Evolutionary conservation across 2,888 invertebrate genomes (phyloP).

Genomic region (Xestia xanthographa): DNA sequence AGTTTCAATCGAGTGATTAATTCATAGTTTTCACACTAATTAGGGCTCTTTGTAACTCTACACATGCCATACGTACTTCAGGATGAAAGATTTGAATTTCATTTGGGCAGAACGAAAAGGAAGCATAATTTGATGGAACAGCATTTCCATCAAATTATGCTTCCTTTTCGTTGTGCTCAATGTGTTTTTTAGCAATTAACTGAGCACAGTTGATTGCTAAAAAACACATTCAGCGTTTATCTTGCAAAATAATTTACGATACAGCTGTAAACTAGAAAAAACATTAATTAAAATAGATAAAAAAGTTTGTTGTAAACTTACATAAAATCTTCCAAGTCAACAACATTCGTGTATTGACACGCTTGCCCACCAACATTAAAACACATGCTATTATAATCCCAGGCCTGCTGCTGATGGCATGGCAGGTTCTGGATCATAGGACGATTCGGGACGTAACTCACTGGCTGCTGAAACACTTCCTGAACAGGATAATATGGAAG

Average conservation of each 20-base stretch:
- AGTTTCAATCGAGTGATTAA: slow-evolving; percentile 26
- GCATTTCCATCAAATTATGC: no score
- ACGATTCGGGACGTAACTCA: slow-evolving; percentile 69
- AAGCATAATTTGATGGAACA: not conserved
- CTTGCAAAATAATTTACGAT: slow-evolving; percentile 12
- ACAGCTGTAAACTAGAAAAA: slow-evolving; percentile 12
- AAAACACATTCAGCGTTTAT: not conserved
- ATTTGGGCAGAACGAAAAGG: not conserved
- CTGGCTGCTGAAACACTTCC: slow-evolving; percentile 69
- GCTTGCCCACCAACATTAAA: slow-evolving; percentile 92
- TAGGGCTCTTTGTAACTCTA: slow-evolving; percentile 34
- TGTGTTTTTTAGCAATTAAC: not conserved
- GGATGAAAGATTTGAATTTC: not conserved
- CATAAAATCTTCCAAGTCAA: slow-evolving; percentile 94
- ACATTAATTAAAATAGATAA: not conserved
- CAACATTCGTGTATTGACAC: slow-evolving; percentile 92
- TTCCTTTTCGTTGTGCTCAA: no score
- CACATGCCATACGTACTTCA: not conserved
- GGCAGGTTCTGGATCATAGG: slow-evolving; percentile 82
- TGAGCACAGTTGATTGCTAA: not conserved
- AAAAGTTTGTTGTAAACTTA: slow-evolving; percentile 86
- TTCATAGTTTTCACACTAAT: slow-evolving; percentile 41
- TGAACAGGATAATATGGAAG: slow-evolving; percentile 72
- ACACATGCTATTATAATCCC: slow-evolving; percentile 92
- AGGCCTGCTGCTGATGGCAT: slow-evolving; percentile 87